phyloP scores from a whole-genome alignment of 1,140 invertebrate species.

The Drosophila virilis region DNA sequence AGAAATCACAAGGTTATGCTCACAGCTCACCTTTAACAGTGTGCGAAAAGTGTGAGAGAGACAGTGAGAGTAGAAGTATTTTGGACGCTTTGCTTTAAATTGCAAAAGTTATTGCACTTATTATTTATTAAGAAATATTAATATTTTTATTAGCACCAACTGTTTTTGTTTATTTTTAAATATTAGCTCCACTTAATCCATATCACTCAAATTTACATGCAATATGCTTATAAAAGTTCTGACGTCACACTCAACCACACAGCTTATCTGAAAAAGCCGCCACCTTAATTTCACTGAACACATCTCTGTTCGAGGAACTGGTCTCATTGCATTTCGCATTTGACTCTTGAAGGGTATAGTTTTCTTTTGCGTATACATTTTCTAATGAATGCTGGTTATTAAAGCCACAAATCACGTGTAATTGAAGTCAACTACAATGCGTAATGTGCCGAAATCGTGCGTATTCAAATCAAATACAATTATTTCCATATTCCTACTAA shows the following conservation, averaged over 20 bases:
- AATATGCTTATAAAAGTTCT: neutral
- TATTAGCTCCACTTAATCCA: too few species aligned
- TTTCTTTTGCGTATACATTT: constrained; percentile 66
- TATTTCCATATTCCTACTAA: neutral
- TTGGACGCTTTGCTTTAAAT: too few species aligned
- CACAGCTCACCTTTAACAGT: neutral
- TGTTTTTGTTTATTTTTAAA: too few species aligned
- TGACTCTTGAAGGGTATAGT: constrained; percentile 72
- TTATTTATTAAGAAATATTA: too few species aligned
- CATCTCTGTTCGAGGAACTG: constrained; percentile 24
- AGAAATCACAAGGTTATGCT: constrained; percentile 1
- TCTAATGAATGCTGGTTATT: constrained; percentile 41
- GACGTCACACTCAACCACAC: constrained; percentile 16
- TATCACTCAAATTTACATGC: too few species aligned
- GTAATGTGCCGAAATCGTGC: constrained; percentile 79
- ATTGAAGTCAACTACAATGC: constrained; percentile 61
- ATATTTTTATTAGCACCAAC: too few species aligned
- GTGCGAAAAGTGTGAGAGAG: neutral
- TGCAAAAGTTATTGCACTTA: too few species aligned
- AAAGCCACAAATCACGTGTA: constrained; percentile 26
- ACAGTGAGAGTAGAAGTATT: too few species aligned
- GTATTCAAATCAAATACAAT: constrained; percentile 10
- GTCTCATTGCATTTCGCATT: constrained; percentile 55
- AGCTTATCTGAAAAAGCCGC: neutral
- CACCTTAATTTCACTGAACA: constrained; percentile 16